Evolutionary conservation across 2,888 invertebrate genomes (phyloP).

Genomic region (Linyphia triangularis): DNA sequence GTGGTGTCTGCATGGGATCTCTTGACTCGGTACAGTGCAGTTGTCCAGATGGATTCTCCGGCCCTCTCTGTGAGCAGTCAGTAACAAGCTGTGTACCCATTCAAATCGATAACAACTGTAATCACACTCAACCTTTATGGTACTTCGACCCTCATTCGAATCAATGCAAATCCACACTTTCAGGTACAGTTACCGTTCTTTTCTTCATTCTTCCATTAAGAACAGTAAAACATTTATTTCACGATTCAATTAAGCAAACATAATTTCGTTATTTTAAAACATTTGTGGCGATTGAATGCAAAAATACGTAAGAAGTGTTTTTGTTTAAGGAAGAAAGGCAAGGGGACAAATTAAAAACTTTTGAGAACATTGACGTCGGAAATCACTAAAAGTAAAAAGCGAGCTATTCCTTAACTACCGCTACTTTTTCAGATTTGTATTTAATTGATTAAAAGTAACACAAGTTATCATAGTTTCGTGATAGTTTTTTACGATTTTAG

Average conservation of each 20-base stretch:
- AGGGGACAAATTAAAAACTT: too few species aligned
- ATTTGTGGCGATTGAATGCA: too few species aligned
- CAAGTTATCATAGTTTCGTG: too few species aligned
- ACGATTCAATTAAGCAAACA: background rate
- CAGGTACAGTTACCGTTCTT: slow-evolving; percentile 17
- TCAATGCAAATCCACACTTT: slow-evolving; percentile 54
- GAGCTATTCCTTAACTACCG: too few species aligned
- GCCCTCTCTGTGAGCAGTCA: slow-evolving; percentile 55
- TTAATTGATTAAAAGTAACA: too few species aligned
- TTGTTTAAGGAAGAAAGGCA: too few species aligned
- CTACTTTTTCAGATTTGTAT: too few species aligned
- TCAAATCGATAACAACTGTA: slow-evolving; percentile 30
- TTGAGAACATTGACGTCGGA: too few species aligned
- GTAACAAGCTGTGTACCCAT: slow-evolving; percentile 40
- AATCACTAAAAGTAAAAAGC: too few species aligned
- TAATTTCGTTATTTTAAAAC: background rate
- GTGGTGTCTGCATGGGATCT: slow-evolving; percentile 28
- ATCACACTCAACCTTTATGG: slow-evolving; percentile 40
- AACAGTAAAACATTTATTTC: background rate
- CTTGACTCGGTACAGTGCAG: slow-evolving; percentile 45
- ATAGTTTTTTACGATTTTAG: too few species aligned
- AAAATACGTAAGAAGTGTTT: background rate
- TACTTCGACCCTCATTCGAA: slow-evolving; percentile 59
- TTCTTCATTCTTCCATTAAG: background rate
- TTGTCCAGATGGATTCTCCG: slow-evolving; percentile 57